Base-by-base conservation (phyloP, 2,113 vertebrate species). In the Tupaia tana region DNA sequence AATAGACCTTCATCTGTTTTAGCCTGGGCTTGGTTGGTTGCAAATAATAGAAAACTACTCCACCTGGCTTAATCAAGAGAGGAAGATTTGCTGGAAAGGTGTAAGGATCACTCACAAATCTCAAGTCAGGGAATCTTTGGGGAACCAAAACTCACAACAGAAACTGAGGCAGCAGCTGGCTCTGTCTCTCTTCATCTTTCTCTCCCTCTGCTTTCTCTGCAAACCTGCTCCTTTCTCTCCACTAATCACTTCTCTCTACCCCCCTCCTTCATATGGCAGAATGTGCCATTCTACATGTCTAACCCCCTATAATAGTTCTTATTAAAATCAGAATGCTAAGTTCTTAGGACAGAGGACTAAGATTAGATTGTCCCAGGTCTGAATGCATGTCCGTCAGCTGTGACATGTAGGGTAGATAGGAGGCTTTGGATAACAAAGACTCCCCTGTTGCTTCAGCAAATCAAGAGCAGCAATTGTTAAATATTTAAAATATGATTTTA, bases 1-100 rank as follows among this genome's bases (percentile, higher is more conserved):
- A 95, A 96, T 89, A 97, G 94, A 77, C 75, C 80, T 71, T 96
- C 91, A 87, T 96, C 80, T 96, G 86, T 95, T 95, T 91, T 87
- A 91, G 56, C 69, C 22, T 19, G 84, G 71, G 18, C 75, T 77
- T 89, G 75, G 83, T 93, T 91, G 74, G 89, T 95, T 96, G 80
- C 86, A 94, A 94, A 93, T 95, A 95, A 81, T 64, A 96, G 93
- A 94, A 96, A 96, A 52, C 14, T 74, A 63, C 74, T 90, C 82
- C 12, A 92, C 96, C 89, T 97, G 95, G 82, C 74, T 96, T 95
- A 95, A 95, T 96, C 95, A 91, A 84, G 86, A 83, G 31, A 86
- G 56, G 86, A 77, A 63, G 63, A 56, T 84, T 93, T 71, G 10
- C 94, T 91, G 83, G 74, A 79, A 89, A 94, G 34, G 12, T 80